Evolutionary conservation across 2,797 vertebrate species (phyloP).

Genomic region (Darevskia nairensis): DNA sequence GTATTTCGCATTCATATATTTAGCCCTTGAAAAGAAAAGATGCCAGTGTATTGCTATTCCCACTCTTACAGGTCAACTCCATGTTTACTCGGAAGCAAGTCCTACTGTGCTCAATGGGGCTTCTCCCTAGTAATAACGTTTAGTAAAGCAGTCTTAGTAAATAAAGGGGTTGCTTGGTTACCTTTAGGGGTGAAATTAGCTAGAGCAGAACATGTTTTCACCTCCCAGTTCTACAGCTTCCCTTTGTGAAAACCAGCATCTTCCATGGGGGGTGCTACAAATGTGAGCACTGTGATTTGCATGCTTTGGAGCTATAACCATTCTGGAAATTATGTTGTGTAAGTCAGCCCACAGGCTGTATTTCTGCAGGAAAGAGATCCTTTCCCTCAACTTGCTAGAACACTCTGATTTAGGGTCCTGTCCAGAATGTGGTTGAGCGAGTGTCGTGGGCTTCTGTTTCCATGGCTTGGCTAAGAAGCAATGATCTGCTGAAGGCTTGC

Average conservation of each 20-base stretch:
- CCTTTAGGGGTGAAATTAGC: neutral
- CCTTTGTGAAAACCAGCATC: neutral
- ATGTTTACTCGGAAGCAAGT: neutral
- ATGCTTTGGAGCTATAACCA: neutral
- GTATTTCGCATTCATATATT: neutral
- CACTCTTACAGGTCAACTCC: neutral
- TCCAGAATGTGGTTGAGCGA: no score
- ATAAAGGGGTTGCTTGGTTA: neutral
- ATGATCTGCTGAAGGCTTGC: neutral
- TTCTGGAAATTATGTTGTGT: neutral
- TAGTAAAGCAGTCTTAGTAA: neutral
- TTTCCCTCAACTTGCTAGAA: neutral
- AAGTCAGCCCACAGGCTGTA: no score
- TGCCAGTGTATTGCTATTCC: neutral
- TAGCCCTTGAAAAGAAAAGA: conserved; percentile 17
- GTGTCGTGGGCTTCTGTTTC: no score
- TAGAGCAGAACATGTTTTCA: no score
- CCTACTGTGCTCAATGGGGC: neutral
- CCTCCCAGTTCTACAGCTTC: neutral
- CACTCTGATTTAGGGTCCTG: no score
- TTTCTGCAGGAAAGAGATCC: neutral
- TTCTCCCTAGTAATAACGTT: neutral
- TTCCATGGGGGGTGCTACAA: neutral
- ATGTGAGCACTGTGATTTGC: no score
- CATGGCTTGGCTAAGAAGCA: no score